These are phyloP conservation scores for Nesoenas mayeri DNA, from an alignment of 2,113 vertebrate species.

Conservation along the genomic window DNA sequence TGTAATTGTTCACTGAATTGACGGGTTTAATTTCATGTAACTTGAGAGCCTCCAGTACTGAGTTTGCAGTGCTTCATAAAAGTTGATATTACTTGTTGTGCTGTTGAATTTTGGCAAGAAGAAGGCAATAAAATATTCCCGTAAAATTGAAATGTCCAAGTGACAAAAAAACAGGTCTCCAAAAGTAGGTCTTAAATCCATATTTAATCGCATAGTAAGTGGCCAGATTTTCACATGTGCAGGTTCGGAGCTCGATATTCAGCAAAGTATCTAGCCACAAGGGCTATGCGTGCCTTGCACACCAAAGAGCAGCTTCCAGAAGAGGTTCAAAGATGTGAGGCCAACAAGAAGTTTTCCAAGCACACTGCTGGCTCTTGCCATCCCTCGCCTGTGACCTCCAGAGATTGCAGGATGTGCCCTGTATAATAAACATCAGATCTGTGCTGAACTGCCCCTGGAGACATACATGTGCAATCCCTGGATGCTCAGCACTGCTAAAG, in stretches of 20 bases:
- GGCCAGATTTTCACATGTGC: background rate
- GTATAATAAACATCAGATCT: rapidly evolving
- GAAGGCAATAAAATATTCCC: conserved; percentile 2
- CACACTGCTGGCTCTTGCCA: background rate
- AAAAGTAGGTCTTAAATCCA: conserved; percentile 18
- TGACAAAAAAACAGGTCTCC: background rate
- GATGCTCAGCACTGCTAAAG: background rate
- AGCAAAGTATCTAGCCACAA: background rate
- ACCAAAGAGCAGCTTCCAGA: background rate
- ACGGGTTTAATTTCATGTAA: conserved; percentile 57
- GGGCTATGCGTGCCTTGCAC: background rate
- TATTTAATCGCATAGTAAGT: background rate
- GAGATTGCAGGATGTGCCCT: background rate
- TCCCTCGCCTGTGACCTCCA: background rate
- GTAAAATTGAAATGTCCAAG: conserved; percentile 9
- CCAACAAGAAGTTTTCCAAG: background rate
- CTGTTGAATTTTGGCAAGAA: conserved; percentile 45
- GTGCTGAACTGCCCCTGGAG: background rate
- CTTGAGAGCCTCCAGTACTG: background rate
- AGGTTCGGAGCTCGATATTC: background rate
- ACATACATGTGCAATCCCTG: background rate
- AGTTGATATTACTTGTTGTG: conserved; percentile 15
- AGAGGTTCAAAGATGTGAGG: background rate
- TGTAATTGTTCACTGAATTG: background rate
- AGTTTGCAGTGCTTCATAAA: conserved; percentile 27